These are phyloP conservation scores for Agrochola macilenta DNA, from an alignment of 2,888 invertebrate genomes.

Conservation along the genomic window DNA sequence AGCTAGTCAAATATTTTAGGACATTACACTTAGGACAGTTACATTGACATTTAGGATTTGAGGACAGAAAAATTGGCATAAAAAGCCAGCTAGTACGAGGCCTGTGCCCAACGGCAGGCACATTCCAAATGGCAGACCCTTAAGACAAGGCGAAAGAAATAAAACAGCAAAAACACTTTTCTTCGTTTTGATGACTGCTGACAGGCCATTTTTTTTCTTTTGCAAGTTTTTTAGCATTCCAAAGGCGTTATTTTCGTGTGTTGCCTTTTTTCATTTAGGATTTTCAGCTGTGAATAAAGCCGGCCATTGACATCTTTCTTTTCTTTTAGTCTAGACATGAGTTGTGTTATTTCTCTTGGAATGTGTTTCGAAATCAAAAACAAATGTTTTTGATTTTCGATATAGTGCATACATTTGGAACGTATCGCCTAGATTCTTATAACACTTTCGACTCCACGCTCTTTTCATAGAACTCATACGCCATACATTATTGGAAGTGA, in stretches of 20 bases:
- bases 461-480: too few species aligned
- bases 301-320: conserved; percentile 26
- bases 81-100: conserved; percentile 5
- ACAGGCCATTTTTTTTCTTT: conserved; percentile 16
- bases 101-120: conserved; percentile 44
- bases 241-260: neutral
- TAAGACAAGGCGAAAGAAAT: conserved; percentile 37
- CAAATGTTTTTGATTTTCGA: conserved; percentile 15
- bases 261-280: conserved; percentile 2
- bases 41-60: too few species aligned
- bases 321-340: conserved; percentile 39
- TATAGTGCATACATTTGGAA: conserved; percentile 11
- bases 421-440: neutral
- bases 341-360: conserved; percentile 7
- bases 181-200: conserved; percentile 34
- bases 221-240: neutral
- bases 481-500: too few species aligned
- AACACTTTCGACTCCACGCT: too few species aligned
- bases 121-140: conserved; percentile 35
- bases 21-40: too few species aligned
- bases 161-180: conserved; percentile 46
- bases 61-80: conserved; percentile 16
- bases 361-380: conserved; percentile 6
- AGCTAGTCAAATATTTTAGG: conserved; percentile 9
- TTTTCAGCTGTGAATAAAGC: conserved; percentile 17